Evolutionary conservation across 1,140 invertebrate species (phyloP), one percentile per base, ranked within the genome.

Genomic region (Magallana gigas): DNA sequence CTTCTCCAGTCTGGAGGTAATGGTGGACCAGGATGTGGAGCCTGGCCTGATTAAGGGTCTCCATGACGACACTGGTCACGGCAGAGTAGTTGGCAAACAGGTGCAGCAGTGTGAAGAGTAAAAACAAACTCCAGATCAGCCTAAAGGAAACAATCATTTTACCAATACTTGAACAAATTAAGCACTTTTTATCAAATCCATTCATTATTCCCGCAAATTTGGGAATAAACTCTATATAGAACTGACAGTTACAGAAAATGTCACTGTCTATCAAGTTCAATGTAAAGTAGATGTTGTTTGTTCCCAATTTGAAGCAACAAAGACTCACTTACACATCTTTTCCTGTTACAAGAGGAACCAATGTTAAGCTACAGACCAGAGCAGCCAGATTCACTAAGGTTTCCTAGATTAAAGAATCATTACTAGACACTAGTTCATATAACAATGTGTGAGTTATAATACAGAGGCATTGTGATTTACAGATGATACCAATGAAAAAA

Each of bases 331-430:
- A 95, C 95, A 88, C 71, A 68, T 91, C 88, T 60, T 93, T 92
- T 81, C 94, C 92, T 58, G 95, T 96, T 12, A 98, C 95, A n/a
- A 96, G 90, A 57, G 97, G 96, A 1, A 99, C 95, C 80, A 99
- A 93, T 48, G 97, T 94, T 59, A 99, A 96, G 89, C 91, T 95
- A 86, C 97, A 97, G 14, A 97, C 91, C 7, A 98, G 97, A 12
- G 97, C 98, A 57, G 97, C 93, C 71, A 99, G 95, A 95, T 99
- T 99, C 0, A 99, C 98, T 90, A 98, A 96, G 0, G 98, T 99
- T 94, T 99, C 98, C 96, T 94, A 90, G 11, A 92, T 90, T 36
- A 58, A 59, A 87, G 88, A 57, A 56, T 14, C 81, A 71, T 81
- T 8, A 36, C 23, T 18, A 84, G 18, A 23, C 0, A 23, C 23